Evolutionary conservation across 2,888 invertebrate genomes (phyloP).

Genomic region (Oscheius myriophilus): DNA sequence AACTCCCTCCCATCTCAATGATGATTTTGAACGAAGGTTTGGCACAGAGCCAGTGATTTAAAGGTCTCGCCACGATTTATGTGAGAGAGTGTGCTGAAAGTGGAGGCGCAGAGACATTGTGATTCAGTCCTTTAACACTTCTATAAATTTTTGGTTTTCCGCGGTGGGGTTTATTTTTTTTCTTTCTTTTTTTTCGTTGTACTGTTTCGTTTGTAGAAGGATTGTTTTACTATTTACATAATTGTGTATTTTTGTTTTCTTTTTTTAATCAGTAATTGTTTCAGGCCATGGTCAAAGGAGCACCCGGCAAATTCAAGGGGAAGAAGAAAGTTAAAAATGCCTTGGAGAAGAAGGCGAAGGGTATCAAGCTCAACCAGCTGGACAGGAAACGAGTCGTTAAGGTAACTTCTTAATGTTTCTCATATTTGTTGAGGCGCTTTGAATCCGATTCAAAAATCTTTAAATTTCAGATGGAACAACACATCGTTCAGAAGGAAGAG

Average conservation of each 20-base stretch:
- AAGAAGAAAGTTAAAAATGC: slow-evolving; percentile 57
- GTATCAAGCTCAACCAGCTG: slow-evolving; percentile 51
- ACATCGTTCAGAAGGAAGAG: slow-evolving; percentile 39
- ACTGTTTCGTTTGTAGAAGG: neutral
- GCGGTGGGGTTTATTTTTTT: too few relatives aligned
- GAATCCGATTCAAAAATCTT: too few relatives aligned
- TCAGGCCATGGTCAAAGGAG: slow-evolving; percentile 22
- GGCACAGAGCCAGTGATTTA: too few relatives aligned
- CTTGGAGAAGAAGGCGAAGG: slow-evolving; percentile 55
- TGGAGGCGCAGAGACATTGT: too few relatives aligned
- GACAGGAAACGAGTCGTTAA: slow-evolving; percentile 52
- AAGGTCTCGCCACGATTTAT: too few relatives aligned
- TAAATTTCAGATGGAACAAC: slow-evolving; percentile 48
- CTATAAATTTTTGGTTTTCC: too few relatives aligned
- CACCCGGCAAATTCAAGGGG: slow-evolving; percentile 19
- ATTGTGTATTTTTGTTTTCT: neutral
- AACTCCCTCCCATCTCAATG: too few relatives aligned
- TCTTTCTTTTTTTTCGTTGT: neutral
- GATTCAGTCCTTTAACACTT: too few relatives aligned
- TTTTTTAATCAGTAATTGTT: neutral
- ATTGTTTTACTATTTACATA: neutral
- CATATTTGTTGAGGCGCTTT: too few relatives aligned
- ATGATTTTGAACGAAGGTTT: too few relatives aligned
- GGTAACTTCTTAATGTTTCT: slow-evolving; percentile 22
- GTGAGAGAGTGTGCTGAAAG: too few relatives aligned